Evolutionary conservation across 2,888 invertebrate species (phyloP), one percentile per base, ranked within the genome.

Genomic region (Meghimatium bilineatum): DNA sequence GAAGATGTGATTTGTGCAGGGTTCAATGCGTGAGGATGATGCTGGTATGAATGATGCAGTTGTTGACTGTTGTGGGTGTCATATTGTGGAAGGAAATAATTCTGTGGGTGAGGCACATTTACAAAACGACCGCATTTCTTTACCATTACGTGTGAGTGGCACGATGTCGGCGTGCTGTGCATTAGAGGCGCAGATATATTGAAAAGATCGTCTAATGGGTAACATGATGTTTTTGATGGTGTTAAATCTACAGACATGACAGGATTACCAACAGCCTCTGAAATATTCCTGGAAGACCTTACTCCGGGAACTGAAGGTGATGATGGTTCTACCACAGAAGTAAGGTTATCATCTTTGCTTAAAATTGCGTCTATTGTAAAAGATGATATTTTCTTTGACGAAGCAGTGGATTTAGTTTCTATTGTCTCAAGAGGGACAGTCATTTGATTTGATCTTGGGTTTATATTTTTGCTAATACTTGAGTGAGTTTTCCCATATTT

Each of bases 321-420:
- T 1, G 49, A 67, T 3, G 38, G 20, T 36, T 71, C 56, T 20
- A 38, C 29, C 29, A 10, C 23, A 23, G 69, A 34, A 36, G 71
- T 67, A 32, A 17, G 14, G 44, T 75, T 49, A n/a, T 75, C 75
- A 80, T 89, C 89, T 36, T 87, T 87, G 74, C 87, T 89, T 38
- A 91, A 84, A 83, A 91, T 91, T 29, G 90, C 90, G 85, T 91
- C 91, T 44, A 91, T 91, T 14, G 90, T 90, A 85, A 91, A 91
- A n/a, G 90, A 88, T 63, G 88, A 87, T 32, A 86, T 84, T 80
- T 88, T 89, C 52, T 66, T 85, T 17, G 83, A 8, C 8, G 81
- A 80, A 26, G 72, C 10, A n/a, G 26, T n/a, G 17, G 10, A 1
- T 34, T 23, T 29, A 52, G 23, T 49, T 29, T 32, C 32, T 0